Conservation (phyloP, 1,140 invertebrate species). For the Monochamus saltuarius region DNA sequence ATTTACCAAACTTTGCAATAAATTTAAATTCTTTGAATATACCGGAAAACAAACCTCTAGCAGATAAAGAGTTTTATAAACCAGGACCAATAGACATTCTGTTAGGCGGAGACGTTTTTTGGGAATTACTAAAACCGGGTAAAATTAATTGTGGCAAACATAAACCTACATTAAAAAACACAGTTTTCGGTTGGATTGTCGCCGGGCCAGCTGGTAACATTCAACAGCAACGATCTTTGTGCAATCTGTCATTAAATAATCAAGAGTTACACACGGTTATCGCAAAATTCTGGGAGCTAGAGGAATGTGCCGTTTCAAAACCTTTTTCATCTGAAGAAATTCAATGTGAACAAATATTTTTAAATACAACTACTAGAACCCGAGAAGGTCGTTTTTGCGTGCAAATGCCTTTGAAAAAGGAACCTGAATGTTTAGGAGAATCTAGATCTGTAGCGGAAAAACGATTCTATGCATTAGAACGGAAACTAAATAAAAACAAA, state of each 20-base stretch:
- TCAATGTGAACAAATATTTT: not conserved
- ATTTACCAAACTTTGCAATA: not conserved
- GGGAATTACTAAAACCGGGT: too few species aligned
- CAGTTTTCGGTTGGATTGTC: too few species aligned
- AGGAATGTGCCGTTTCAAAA: not conserved
- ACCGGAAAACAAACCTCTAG: too few species aligned
- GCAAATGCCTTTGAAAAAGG: constrained; percentile 2
- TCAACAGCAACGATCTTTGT: not conserved
- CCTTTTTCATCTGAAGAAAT: not conserved
- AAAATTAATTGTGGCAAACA: too few species aligned
- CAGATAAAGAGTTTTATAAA: too few species aligned
- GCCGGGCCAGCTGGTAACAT: too few species aligned
- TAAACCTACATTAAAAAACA: too few species aligned
- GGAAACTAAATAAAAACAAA: constrained; percentile 4
- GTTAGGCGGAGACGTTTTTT: too few species aligned
- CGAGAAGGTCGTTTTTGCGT: constrained; percentile 8
- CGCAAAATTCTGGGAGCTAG: constrained; percentile 3
- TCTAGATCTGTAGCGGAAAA: too few species aligned
- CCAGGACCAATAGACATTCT: too few species aligned
- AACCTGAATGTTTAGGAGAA: not conserved
- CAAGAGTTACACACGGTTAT: not conserved
- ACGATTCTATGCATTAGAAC: constrained; percentile 13
- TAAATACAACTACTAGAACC: not conserved
- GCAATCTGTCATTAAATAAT: not conserved
- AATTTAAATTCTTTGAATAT: not conserved